phyloP scores from a whole-genome alignment of 2,797 vertebrate genomes.

The Cercopithecus diana region DNA sequence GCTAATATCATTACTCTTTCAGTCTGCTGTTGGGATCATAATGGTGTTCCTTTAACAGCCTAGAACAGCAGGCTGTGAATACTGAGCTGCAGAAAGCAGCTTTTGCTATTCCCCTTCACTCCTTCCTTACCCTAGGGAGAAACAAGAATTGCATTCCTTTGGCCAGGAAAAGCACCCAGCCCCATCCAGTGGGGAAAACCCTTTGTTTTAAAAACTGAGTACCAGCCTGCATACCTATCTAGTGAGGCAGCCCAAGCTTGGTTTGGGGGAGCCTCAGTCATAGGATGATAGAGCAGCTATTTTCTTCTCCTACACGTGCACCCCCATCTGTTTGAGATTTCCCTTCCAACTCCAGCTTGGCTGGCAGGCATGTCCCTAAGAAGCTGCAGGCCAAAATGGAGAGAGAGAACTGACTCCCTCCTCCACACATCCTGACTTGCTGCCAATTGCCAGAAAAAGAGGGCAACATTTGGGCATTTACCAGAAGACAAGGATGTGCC shows the following conservation, averaged over 20 bases:
- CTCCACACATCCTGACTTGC: constrained; percentile 55
- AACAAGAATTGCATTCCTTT: neutral
- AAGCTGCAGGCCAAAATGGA: constrained; percentile 78
- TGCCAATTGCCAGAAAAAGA: constrained; percentile 78
- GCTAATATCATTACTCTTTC: constrained; percentile 61
- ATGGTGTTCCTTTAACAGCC: constrained; percentile 63
- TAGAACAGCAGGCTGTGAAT: neutral
- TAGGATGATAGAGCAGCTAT: constrained; percentile 81
- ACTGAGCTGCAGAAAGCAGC: neutral
- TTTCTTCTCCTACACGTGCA: constrained; percentile 80
- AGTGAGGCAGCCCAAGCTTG: constrained; percentile 59
- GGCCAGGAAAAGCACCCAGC: constrained; percentile 40
- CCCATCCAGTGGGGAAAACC: neutral
- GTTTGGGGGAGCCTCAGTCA: constrained; percentile 63
- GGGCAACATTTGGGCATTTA: constrained; percentile 79
- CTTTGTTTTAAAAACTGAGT: constrained; percentile 65
- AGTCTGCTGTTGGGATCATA: constrained; percentile 59
- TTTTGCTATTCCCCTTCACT: neutral
- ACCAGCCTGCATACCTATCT: constrained; percentile 72
- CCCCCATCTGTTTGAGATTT: constrained; percentile 84
- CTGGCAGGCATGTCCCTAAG: constrained; percentile 76
- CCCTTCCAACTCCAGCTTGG: constrained; percentile 80
- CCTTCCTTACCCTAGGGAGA: neutral
- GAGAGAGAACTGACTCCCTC: constrained; percentile 60
- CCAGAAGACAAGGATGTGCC: constrained; percentile 78